phyloP scores from a whole-genome alignment of 2,888 invertebrate species.

The Trichogramma evanescens region DNA sequence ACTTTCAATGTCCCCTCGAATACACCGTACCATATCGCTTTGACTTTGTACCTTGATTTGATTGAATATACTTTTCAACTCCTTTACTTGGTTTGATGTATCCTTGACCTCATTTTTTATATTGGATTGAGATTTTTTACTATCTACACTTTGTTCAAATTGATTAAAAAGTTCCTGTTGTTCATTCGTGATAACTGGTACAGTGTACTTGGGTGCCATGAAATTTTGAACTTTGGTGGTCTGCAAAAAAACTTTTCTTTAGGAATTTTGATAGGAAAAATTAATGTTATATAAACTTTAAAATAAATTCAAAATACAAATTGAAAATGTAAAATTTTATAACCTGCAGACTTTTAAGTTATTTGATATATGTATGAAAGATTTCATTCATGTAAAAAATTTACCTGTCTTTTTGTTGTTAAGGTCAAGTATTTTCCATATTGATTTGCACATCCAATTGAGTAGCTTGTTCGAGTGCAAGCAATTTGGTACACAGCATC shows the following conservation, averaged over 20 bases:
- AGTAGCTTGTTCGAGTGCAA: conserved; percentile 35
- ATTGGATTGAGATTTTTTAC: conserved; percentile 3
- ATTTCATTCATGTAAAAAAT: neutral
- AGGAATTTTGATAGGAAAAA: neutral
- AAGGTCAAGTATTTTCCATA: conserved; percentile 29
- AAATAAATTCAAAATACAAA: neutral
- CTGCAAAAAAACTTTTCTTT: conserved; percentile 1
- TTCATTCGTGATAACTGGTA: conserved; percentile 19
- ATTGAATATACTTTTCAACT: conserved; percentile 28
- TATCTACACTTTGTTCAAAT: neutral
- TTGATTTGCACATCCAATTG: conserved; percentile 32
- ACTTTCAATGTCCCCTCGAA: no score
- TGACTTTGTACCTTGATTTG: conserved; percentile 29
- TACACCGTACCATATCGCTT: conserved; percentile 13
- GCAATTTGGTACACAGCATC: conserved; percentile 35
- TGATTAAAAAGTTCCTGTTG: conserved; percentile 21
- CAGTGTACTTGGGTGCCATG: conserved; percentile 11
- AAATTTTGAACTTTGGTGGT: neutral
- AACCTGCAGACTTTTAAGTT: neutral
- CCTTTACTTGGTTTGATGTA: conserved; percentile 28
- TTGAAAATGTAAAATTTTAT: neutral
- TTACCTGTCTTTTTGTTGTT: conserved; percentile 20
- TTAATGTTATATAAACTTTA: neutral
- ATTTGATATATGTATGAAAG: neutral
- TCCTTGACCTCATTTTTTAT: conserved; percentile 16